Base-by-base conservation (phyloP, 2,797 vertebrate genomes). In the Amblyraja radiata region DNA sequence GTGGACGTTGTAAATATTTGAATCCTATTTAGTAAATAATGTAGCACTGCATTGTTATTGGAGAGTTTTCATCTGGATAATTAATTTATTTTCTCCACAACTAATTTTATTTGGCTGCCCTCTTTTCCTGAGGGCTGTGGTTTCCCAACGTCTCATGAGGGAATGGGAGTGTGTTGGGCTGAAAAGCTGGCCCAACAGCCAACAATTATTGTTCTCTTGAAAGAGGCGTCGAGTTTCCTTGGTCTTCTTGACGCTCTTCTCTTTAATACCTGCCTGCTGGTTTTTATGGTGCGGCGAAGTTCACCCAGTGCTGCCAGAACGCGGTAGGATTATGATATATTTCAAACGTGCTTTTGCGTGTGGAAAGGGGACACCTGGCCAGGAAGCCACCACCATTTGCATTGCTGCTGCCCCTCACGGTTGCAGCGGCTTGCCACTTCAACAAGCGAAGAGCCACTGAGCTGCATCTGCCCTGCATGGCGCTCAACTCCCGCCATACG, bases 341-440 rank as follows among this genome's bases (percentile, higher is more conserved):
- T 71, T 71, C 68, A 18, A 18, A 71, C 18, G 65, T 80, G 14
- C 21, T 36, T 80, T 39, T 80, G 79, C 21, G 79, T 23, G 21
- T 11, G 39, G 1, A 46, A 25, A 25, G 28, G 54, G 58, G 46
- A 74, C 90, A 73, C 90, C 68, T 91, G 90, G 90, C 36, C 61
- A 68, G 88, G 88, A 90, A 90, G 68, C 88, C 65, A 18, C 32
- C 90, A 91, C 90, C 90, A 91, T 91, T 91, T 91, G 32, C 90
- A 73, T 36, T 8, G n/a, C 77, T 79, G 11, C 77, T 16, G 39
- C 32, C n/a, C 39, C 88, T 63, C 39, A 11, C 90, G 39, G 46
- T 77, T 83, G 80, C 80, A 16, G 80, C 90, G 36, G 90, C 68
- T 91, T 91, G 90, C 90, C 90, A 91, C 90, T 91, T 73, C 71